Base-by-base conservation (phyloP, 2,888 invertebrate genomes). In the Drosophila macrospina region DNA sequence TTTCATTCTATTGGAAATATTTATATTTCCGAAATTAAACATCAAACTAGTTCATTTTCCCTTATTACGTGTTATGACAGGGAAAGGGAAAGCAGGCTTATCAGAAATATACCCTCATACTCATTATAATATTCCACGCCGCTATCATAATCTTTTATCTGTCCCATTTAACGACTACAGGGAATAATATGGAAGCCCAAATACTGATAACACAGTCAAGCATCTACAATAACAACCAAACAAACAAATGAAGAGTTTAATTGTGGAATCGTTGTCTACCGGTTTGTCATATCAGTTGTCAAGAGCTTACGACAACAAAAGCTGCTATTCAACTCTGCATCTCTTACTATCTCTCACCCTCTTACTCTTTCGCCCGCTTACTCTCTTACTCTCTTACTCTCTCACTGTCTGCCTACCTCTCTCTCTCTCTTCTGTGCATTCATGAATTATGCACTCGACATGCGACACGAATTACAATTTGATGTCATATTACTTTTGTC, bases 381-480 rank as follows among this genome's bases (percentile, higher is more conserved):
- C n/a, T n/a, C n/a, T n/a, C n/a, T n/a, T n/a, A n/a, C n/a, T 8
- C 42, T 16, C 15, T 6, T 36, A 7, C 32, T 24, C 41, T 0
- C 24, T 37, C 37, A 30, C 11, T 39, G 32, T 39, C n/a, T n/a
- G 32, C 3, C 11, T n/a, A n/a, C n/a, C n/a, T n/a, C n/a, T n/a
- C n/a, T n/a, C n/a, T n/a, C n/a, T 26, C 37, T 7, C 32, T 36
- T 4, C 34, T 24, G n/a, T 41, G 36, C 30, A 16, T 39, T 50
- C 39, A 74, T 74, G 64, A 69, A 59, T 74, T 74, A 74, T 74
- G 74, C 74, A 74, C 52, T 70, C 52, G 69, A 57, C 74, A 74
- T 78, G 56, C 69, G 78, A 69, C 62, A 51, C 69, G 62, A 66
- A 66, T 74, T 65, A 66, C 59, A 54, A 37, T 69, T 78, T 28